Percentiles rank a stretch among this genome's conserved stretches.
These are phyloP conservation scores for Halcyon smyrnensis DNA, from an alignment of 2,797 vertebrate genomes.

Conservation along the genomic window DNA sequence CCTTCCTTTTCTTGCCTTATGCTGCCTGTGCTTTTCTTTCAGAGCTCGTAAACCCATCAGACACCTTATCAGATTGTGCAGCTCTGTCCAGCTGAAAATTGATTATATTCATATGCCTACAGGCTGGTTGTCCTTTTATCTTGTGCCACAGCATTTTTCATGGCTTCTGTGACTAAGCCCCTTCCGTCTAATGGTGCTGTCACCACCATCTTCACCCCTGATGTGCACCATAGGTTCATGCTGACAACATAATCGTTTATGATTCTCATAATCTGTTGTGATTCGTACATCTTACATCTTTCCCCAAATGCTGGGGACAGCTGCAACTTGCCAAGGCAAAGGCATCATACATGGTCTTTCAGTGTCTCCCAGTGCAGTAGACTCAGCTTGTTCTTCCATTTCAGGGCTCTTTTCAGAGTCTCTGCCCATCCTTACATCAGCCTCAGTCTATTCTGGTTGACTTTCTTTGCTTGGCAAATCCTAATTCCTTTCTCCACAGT, in stretches of 20 bases:
- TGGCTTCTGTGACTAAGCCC: not conserved
- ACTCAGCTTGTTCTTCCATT: not conserved
- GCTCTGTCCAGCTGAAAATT: not conserved
- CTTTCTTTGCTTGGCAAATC: not conserved
- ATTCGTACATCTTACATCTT: not conserved
- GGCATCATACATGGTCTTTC: not conserved
- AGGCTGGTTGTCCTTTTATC: not conserved
- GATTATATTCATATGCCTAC: not conserved
- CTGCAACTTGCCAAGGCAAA: not conserved
- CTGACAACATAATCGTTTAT: not conserved
- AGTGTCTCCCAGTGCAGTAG: not conserved
- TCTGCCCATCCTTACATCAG: not conserved
- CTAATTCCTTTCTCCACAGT: not conserved
- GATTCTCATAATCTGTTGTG: not conserved
- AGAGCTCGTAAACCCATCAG: not conserved
- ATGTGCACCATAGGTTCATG: not conserved
- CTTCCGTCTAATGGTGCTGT: not conserved
- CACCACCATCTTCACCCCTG: not conserved
- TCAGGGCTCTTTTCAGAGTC: not conserved
- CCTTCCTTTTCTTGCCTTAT: not conserved
- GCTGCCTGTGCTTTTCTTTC: conserved; percentile 4
- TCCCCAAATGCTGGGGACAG: not conserved
- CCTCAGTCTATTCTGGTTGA: not conserved
- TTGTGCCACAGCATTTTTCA: not conserved
- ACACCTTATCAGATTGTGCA: conserved; percentile 21